Evolutionary conservation across 2,113 vertebrate species (phyloP), one percentile per base, ranked within the genome.

Genomic region (Uropsilus gracilis): DNA sequence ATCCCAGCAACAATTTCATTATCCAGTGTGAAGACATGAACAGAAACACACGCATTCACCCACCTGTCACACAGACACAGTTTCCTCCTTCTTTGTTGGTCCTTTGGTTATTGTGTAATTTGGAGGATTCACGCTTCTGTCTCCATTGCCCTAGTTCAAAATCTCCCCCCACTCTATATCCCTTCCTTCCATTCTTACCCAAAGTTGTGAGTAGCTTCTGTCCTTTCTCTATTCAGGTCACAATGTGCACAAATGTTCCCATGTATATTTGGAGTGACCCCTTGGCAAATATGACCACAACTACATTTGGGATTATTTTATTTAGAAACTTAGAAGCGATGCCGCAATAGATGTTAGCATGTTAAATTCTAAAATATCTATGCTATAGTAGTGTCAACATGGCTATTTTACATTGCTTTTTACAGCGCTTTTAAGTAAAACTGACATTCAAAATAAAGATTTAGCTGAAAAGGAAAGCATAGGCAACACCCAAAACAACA

Each of bases 1-100:
- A 94, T 84, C 69, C 72, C 55, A 50, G 90, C 42, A 71, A 84
- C 14, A 32, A 61, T 84, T 88, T 75, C 71, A 82, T 94, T 53
- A 88, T 22, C 12, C 26, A 42, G 22, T 48, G 24, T 68, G 17
- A 68, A 94, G 34, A 20, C 59, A 81, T 48, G 68, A 50, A 17
- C 17, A 39, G 16, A 69, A 48, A 80, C 34, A 75, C 17, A 66
- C 30, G 55, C 8, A 69, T 5, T 34, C 9, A 37, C 1, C 30
- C 2, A 39, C 39, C 42, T n/a, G 30, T 57, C 61, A 20, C 20
- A 28, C 1, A 10, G 30, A 77, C 4, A 20, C 18, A 4, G 10
- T 18, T 68, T 44, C 6, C 55, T 71, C 13, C 50, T 17, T 17
- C 16, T 2, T 30, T 24, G 42, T 34, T 7, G 12, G 12, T 30